Evolutionary conservation across 2,113 vertebrate genomes (phyloP).

Genomic region (Myanophis thanlyinensis): DNA sequence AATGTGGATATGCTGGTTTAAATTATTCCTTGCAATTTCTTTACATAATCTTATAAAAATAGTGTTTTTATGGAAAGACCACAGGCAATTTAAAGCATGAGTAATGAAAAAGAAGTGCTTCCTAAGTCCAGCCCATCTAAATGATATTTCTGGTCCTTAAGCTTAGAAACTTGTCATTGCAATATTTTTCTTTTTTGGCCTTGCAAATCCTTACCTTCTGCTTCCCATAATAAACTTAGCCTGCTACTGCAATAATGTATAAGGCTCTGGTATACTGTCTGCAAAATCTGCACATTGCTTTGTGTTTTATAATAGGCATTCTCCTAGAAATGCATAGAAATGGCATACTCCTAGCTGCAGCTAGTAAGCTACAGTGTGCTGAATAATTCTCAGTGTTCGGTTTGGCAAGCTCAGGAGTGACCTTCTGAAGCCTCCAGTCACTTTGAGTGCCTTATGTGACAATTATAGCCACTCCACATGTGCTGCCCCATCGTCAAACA

Average conservation of each 20-base stretch:
- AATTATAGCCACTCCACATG: background rate
- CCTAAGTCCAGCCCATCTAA: background rate
- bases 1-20: background rate
- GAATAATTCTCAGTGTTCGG: background rate
- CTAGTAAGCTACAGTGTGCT: background rate
- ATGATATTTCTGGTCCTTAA: background rate
- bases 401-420: background rate
- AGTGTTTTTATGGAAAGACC: background rate
- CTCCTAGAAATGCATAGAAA: background rate
- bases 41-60: background rate
- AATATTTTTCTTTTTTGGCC: background rate
- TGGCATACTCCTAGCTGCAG: background rate
- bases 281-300: background rate
- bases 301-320: background rate
- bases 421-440: conserved; percentile 4
- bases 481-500: background rate
- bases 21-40: background rate
- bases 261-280: background rate
- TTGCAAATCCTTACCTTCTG: background rate
- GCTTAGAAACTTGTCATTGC: background rate
- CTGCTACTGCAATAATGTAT: background rate
- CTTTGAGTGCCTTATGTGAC: conserved; percentile 1
- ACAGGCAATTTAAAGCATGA: background rate
- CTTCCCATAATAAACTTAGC: background rate
- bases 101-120: background rate